phyloP scores from a whole-genome alignment of 2,797 vertebrate genomes.

The Zalophus californianus region DNA sequence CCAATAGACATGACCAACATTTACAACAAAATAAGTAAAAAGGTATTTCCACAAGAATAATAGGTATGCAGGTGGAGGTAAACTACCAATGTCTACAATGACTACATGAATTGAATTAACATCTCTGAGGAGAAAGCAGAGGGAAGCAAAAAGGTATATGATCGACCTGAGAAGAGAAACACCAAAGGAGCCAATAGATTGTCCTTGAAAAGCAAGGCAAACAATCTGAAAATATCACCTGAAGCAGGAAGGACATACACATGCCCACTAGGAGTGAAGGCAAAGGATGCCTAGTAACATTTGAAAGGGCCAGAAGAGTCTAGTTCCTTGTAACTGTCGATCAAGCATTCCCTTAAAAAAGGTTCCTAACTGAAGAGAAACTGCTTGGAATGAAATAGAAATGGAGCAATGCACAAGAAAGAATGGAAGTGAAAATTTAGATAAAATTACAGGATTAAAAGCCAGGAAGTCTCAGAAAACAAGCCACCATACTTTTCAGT shows the following conservation, averaged over 20 bases:
- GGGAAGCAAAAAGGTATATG: fast-evolving
- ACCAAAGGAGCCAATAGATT: fast-evolving
- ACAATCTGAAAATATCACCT: not conserved
- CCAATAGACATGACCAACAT: not conserved
- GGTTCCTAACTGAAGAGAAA: not conserved
- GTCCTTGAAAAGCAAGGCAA: not conserved
- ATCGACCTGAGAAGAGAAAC: not conserved
- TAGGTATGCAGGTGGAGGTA: not conserved
- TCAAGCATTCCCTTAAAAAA: not conserved
- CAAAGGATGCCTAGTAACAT: too few relatives aligned
- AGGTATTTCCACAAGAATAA: not conserved
- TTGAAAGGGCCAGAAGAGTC: too few relatives aligned
- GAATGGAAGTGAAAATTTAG: too few relatives aligned
- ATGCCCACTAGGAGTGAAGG: not conserved
- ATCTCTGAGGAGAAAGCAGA: not conserved
- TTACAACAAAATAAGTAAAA: not conserved
- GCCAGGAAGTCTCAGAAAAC: not conserved
- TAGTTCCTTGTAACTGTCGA: too few relatives aligned
- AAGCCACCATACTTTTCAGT: not conserved
- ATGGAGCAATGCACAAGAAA: not conserved
- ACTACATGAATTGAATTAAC: fast-evolving
- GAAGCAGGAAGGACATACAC: not conserved
- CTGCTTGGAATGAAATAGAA: not conserved
- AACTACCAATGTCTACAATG: not conserved
- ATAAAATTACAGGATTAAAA: not conserved